phyloP scores from a whole-genome alignment of 2,888 invertebrate species.

The Melieria omissa region DNA sequence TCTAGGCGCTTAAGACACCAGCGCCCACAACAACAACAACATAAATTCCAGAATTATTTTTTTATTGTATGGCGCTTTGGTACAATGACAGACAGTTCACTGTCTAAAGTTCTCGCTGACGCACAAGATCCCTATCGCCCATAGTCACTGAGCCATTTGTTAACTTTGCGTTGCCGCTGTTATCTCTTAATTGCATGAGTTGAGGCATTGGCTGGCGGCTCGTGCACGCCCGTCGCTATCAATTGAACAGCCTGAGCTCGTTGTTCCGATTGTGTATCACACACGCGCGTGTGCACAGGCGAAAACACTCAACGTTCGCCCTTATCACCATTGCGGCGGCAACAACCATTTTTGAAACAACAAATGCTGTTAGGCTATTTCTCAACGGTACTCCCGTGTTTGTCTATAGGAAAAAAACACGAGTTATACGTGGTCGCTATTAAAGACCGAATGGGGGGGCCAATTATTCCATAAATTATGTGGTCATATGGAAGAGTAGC shows the following conservation, averaged over 20 bases:
- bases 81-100: conserved; percentile 13
- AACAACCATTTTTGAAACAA: no score
- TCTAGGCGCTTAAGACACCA: no score
- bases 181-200: not conserved
- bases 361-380: no score
- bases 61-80: not conserved
- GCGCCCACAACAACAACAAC: conserved; percentile 9
- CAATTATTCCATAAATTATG: no score
- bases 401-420: no score
- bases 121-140: conserved; percentile 46
- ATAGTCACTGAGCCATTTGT: conserved; percentile 29
- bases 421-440: no score
- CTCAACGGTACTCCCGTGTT: no score
- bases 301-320: conserved; percentile 18
- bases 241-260: not conserved
- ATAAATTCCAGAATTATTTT: conserved; percentile 1
- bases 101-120: conserved; percentile 44
- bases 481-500: no score
- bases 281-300: conserved; percentile 26
- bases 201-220: not conserved
- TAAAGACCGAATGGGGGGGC: no score
- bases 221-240: no score
- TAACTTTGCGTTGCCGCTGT: conserved; percentile 14
- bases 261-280: conserved; percentile 4
- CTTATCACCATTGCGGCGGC: conserved; percentile 6